Base-by-base conservation (phyloP, 2,113 vertebrate species). In the Syrrhaptes paradoxus region DNA sequence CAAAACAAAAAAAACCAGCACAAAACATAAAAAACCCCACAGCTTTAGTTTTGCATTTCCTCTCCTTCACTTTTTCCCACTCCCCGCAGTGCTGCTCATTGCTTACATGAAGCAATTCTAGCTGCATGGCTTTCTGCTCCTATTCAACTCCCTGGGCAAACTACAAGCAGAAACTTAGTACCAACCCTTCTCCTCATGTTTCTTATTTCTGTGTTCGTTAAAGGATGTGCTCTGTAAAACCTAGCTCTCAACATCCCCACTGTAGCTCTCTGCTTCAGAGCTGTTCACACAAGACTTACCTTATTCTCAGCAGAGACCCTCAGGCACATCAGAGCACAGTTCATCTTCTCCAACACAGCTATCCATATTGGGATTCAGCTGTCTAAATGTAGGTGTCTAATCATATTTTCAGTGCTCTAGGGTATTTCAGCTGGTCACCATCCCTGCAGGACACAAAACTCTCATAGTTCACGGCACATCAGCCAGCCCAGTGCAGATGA, bases 21-120 rank as follows among this genome's bases (percentile, higher is more conserved):
- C 17, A 22, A 71, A 29, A 13, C 4, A 7, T 9, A 49, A 57
- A 63, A 68, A 3, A 2, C 3, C 0, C 0, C 57, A 43, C 17
- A 76, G 7, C 11, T 73, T 86, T 68, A 63, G 20, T 58, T 73
- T 29, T 41, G 2, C 7, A 17, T 54, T 61, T 73, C 28, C 12
- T 77, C n/a, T 52, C 18, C 13, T 71, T 75, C 70, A 25, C 1
- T 13, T 85, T 93, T 49, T 46, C n/a, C 26, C 28, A 31, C 66
- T 81, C 65, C 43, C 38, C 26, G 19, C 61, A 86, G 38, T 0
- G 0, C 10, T 55, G 13, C 24, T 52, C 10, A 52, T 32, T 24
- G 32, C 13, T 55, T 43, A 72, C 15, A 51, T 17, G 38, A 86
- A 86, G 41, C 2, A 85, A 36, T 52, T 72, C 8, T 15, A 31